Evolutionary conservation across 2,888 invertebrate species (phyloP), one percentile per base, ranked within the genome.

Genomic region (Hyalella azteca): DNA sequence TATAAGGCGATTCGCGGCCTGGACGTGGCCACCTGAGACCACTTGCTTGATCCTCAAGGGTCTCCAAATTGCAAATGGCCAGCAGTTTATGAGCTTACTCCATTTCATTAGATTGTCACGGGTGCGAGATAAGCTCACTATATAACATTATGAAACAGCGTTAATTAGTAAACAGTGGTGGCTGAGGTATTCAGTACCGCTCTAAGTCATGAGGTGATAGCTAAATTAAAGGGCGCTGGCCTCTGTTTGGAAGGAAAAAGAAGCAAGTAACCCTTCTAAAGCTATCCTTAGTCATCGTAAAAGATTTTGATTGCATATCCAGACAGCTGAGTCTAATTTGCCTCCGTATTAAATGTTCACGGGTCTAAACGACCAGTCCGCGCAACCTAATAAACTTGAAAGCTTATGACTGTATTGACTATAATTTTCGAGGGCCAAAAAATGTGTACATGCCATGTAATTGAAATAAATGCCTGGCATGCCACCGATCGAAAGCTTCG

Each of bases 371-470:
- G 66, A 29, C 36, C 36, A 0, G 36, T 36, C 36, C n/a, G 66
- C 66, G 32, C 66, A 66, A 36, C n/a, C 36, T 66, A 66, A 66
- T 66, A 66, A 66, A 66, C 36, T 66, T 36, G 36, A 66, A 66
- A 66, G 66, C 66, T 66, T 66, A 66, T 36, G 66, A 66, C 66
- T 66, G 36, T 66, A 66, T 66, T 66, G 66, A 66, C 66, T 66
- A 36, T 66, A 66, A 66, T 66, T 66, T 32, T n/a, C 11, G 66
- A 32, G 36, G 32, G 66, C 36, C 66, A 66, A 66, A 66, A 66
- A 66, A 19, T n/a, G 32, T 66, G 32, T 66, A 11, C 66, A 66
- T 0, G 36, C 36, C 66, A 36, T 66, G 66, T 66, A 66, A 66
- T 66, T 66, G 66, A 66, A 66, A 66, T 66, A 66, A 66, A 66